Conservation (phyloP, 2,888 invertebrate species). For the Thalpophila matura region DNA sequence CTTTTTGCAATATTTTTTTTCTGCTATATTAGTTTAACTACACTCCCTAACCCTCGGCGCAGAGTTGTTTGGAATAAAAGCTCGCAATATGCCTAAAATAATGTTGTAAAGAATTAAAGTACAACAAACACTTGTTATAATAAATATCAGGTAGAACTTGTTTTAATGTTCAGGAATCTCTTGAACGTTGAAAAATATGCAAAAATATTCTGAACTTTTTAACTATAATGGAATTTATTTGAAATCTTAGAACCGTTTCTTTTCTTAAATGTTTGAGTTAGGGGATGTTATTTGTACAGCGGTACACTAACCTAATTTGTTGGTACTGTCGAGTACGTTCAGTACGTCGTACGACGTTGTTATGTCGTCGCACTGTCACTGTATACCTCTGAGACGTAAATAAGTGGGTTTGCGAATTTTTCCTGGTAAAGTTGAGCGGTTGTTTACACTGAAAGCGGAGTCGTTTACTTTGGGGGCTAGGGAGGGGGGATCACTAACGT, state of each 20-base stretch:
- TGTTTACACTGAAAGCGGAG: slow-evolving; percentile 88
- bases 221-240: slow-evolving; percentile 51
- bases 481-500: slow-evolving; percentile 81
- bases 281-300: slow-evolving; percentile 40
- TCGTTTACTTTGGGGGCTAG: slow-evolving; percentile 83
- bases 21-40: slow-evolving; percentile 76
- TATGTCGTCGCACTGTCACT: slow-evolving; percentile 73
- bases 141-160: slow-evolving; percentile 41
- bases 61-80: slow-evolving; percentile 57
- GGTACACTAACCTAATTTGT: slow-evolving; percentile 51
- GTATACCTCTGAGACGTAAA: slow-evolving; percentile 84
- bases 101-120: slow-evolving; percentile 35
- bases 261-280: slow-evolving; percentile 42
- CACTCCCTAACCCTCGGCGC: slow-evolving; percentile 55
- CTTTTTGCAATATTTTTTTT: slow-evolving; percentile 74
- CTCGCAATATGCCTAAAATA: slow-evolving; percentile 34
- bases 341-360: slow-evolving; percentile 62
- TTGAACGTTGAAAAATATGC: slow-evolving; percentile 49
- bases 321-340: slow-evolving; percentile 46
- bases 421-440: slow-evolving; percentile 85
- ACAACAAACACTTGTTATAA: slow-evolving; percentile 38
- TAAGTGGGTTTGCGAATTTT: slow-evolving; percentile 88
- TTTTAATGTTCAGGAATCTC: slow-evolving; percentile 45
- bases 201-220: slow-evolving; percentile 54
- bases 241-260: slow-evolving; percentile 42